Evolutionary conservation across 1,140 invertebrate genomes (phyloP).

Genomic region (Caenorhabditis latens): DNA sequence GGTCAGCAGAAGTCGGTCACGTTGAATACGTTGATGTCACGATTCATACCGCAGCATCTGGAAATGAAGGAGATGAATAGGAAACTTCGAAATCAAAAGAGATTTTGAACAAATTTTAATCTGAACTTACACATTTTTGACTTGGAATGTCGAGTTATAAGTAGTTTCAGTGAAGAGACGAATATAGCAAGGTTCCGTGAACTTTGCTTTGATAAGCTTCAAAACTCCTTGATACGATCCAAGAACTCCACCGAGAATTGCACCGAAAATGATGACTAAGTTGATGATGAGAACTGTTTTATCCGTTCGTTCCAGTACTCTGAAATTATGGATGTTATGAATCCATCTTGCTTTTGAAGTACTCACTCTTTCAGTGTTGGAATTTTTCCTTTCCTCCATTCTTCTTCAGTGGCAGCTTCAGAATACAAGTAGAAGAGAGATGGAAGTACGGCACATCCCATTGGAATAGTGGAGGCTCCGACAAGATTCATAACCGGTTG

Average conservation of each 20-base stretch:
- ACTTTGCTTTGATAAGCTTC: slow-evolving; percentile 61
- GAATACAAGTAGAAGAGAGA: slow-evolving; percentile 66
- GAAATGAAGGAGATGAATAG: not conserved
- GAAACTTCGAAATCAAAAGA: not conserved
- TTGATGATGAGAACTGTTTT: slow-evolving; percentile 64
- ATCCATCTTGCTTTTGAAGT: not conserved
- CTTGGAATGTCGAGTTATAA: slow-evolving; percentile 48
- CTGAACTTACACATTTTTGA: slow-evolving; percentile 43
- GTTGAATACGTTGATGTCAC: slow-evolving; percentile 52
- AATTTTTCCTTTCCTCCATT: slow-evolving; percentile 65
- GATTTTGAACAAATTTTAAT: not conserved
- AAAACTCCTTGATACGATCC: slow-evolving; percentile 64
- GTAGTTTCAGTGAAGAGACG: slow-evolving; percentile 55
- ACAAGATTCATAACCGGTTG: slow-evolving; percentile 67
- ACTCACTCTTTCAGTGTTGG: slow-evolving; percentile 62
- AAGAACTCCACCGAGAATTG: slow-evolving; percentile 63
- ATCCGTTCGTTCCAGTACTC: slow-evolving; percentile 62
- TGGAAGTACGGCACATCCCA: slow-evolving; percentile 66
- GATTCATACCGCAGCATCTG: slow-evolving; percentile 26
- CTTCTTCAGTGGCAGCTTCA: slow-evolving; percentile 63
- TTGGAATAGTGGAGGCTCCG: slow-evolving; percentile 65
- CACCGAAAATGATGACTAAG: slow-evolving; percentile 62
- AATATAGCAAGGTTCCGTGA: slow-evolving; percentile 65
- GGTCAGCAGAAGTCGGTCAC: slow-evolving; percentile 53
- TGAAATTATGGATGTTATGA: not conserved